These are phyloP conservation scores for Phyllostomus discolor DNA, from an alignment of 2,113 vertebrate species.

Conservation along the genomic window DNA sequence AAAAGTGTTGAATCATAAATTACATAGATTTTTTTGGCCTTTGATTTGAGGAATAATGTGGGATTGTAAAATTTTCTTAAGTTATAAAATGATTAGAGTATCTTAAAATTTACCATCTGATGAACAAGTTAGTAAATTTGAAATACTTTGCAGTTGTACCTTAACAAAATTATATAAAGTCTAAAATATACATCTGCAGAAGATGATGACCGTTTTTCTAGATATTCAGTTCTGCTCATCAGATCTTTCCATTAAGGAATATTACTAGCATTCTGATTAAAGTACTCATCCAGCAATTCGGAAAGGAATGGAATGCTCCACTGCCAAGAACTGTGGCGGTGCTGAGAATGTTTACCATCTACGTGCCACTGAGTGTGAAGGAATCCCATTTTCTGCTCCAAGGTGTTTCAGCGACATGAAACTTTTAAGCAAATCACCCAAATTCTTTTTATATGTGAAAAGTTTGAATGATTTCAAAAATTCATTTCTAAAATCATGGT, in stretches of 20 bases:
- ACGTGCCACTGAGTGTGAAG: neutral
- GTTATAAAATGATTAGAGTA: neutral
- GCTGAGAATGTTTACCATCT: neutral
- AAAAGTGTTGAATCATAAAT: neutral
- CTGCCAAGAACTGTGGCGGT: neutral
- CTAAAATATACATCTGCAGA: neutral
- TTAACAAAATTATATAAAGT: neutral
- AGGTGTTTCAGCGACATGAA: neutral
- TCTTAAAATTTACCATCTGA: neutral
- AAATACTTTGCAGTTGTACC: neutral
- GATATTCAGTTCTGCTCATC: neutral
- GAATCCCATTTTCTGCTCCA: conserved; percentile 14
- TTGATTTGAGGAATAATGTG: conserved; percentile 7
- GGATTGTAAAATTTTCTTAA: neutral
- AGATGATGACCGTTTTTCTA: neutral
- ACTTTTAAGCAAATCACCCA: conserved; percentile 8
- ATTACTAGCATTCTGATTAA: conserved; percentile 12
- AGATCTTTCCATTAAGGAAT: conserved; percentile 34
- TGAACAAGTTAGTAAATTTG: neutral
- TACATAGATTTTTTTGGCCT: neutral
- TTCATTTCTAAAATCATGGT: conserved; percentile 52
- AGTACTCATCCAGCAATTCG: neutral
- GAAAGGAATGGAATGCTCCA: conserved; percentile 25
- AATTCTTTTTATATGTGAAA: neutral
- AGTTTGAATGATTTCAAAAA: conserved; percentile 52